These are phyloP conservation scores for Diarsia dahlii DNA, from an alignment of 2,888 invertebrate species.

Conservation along the genomic window DNA sequence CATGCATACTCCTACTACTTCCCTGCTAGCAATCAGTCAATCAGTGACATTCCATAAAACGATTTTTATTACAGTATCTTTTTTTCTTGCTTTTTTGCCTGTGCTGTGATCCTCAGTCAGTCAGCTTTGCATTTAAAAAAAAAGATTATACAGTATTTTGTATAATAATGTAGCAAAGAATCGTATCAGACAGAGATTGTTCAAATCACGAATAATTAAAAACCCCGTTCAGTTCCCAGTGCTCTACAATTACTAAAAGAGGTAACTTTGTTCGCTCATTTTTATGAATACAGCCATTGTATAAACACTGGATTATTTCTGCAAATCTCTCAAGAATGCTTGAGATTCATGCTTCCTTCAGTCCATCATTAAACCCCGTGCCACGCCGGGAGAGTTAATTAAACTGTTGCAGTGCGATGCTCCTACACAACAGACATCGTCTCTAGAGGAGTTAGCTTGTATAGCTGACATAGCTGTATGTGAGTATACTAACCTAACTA, in stretches of 20 bases:
- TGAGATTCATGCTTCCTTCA: background rate
- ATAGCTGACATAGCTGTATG: background rate
- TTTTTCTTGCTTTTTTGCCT: no score
- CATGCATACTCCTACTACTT: no score
- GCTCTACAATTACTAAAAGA: background rate
- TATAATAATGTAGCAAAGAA: background rate
- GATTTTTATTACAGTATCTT: no score
- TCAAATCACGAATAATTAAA: slow-evolving; percentile 5
- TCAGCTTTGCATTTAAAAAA: no score
- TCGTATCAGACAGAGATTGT: background rate
- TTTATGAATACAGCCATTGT: background rate
- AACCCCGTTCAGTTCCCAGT: background rate
- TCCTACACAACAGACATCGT: background rate
- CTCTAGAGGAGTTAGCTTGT: background rate
- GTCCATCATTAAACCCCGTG: background rate
- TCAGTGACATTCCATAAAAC: no score
- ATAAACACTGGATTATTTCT: background rate
- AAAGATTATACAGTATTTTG: background rate
- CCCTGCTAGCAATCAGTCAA: no score
- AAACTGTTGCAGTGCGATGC: slow-evolving; percentile 2
- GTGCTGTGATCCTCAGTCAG: no score
- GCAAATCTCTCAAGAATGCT: background rate
- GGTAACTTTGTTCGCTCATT: background rate
- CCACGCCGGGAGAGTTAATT: background rate
- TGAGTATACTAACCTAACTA: background rate